Evolutionary conservation across 2,888 invertebrate genomes (phyloP).

Genomic region (Choreutis nemorana): DNA sequence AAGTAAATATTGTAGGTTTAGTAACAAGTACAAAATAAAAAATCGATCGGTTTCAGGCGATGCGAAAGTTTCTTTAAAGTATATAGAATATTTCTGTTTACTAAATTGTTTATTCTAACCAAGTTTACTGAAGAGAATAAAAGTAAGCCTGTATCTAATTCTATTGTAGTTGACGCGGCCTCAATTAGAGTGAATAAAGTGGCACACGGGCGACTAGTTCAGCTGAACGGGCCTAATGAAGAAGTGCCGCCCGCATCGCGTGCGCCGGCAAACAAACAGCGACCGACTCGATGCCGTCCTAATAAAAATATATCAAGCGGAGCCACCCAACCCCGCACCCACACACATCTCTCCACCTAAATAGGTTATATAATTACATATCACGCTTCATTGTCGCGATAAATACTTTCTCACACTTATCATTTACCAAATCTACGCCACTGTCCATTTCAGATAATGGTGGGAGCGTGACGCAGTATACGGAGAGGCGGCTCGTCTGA

Average conservation of each 20-base stretch:
- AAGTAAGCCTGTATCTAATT: neutral
- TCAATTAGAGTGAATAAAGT: slow-evolving; percentile 31
- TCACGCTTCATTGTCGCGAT: slow-evolving; percentile 65
- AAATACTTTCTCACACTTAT: slow-evolving; percentile 67
- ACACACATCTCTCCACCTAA: slow-evolving; percentile 41
- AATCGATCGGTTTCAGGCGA: too few species aligned
- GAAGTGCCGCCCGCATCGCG: slow-evolving; percentile 44
- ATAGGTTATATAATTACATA: slow-evolving; percentile 63
- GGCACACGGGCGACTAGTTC: slow-evolving; percentile 18
- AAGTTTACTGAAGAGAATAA: neutral
- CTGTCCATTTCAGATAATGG: slow-evolving; percentile 66
- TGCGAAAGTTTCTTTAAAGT: too few species aligned
- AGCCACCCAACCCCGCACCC: slow-evolving; percentile 20
- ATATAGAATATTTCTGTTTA: too few species aligned
- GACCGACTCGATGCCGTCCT: slow-evolving; percentile 27
- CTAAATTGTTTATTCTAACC: neutral
- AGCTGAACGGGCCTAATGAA: slow-evolving; percentile 23
- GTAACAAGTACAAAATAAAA: too few species aligned
- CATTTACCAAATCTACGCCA: slow-evolving; percentile 67
- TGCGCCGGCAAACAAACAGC: slow-evolving; percentile 25
- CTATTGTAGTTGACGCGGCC: slow-evolving; percentile 5
- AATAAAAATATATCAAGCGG: slow-evolving; percentile 54
- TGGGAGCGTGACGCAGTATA: slow-evolving; percentile 37
- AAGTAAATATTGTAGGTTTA: too few species aligned
- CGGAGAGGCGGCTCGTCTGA: slow-evolving; percentile 20